These are phyloP conservation scores for Myripristis jacobus DNA, from an alignment of 2,797 vertebrate genomes.

Conservation along the genomic window DNA sequence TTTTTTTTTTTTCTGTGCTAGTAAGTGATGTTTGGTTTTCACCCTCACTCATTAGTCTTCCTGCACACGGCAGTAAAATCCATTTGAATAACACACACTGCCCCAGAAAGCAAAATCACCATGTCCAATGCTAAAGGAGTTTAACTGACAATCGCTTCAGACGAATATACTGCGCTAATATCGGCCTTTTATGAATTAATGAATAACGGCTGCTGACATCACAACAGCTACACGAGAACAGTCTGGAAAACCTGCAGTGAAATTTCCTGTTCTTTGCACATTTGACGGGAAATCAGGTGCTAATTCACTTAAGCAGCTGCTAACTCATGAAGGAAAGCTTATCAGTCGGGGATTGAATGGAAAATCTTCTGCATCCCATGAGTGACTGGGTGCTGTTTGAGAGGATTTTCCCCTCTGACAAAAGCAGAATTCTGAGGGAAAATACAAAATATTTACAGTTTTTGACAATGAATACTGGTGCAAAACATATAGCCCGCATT, in stretches of 20 bases:
- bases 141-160: constrained; percentile 23
- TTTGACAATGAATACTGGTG: too few relatives aligned
- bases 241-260: constrained; percentile 7
- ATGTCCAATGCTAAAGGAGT: constrained; percentile 4
- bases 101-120: constrained; percentile 20
- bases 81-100: constrained; percentile 20
- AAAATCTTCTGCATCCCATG: too few relatives aligned
- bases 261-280: too few relatives aligned
- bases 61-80: constrained; percentile 18
- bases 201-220: constrained; percentile 16
- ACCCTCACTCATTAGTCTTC: constrained; percentile 25
- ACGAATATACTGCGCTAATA: constrained; percentile 12
- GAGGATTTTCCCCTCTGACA: too few relatives aligned
- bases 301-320: too few relatives aligned
- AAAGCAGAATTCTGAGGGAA: too few relatives aligned
- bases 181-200: constrained; percentile 1
- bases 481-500: too few relatives aligned
- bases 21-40: constrained; percentile 45
- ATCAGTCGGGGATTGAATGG: too few relatives aligned
- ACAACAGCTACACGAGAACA: constrained; percentile 11
- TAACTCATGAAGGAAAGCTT: too few relatives aligned
- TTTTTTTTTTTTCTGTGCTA: constrained; percentile 27
- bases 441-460: too few relatives aligned
- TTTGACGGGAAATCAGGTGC: too few relatives aligned
- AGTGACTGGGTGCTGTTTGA: too few relatives aligned